Evolutionary conservation across 1,140 invertebrate genomes (phyloP), one percentile per base, ranked within the genome.

Genomic region (Anastatus disparis): DNA sequence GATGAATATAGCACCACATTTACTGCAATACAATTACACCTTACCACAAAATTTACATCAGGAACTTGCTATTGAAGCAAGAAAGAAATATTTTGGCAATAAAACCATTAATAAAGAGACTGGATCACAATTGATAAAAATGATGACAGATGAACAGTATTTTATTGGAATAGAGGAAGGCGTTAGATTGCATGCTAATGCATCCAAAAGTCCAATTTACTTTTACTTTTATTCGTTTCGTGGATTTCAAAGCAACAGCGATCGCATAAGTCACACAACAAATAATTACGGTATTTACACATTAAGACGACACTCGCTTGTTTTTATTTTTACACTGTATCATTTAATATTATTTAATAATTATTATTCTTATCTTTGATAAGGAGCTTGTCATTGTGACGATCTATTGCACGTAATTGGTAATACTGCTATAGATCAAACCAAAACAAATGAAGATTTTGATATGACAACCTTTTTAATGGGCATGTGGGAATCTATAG

Each of bases 11-110:
- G 63, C 63, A 9, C 52, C 63, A 8, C 24, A 55, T 10, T 17
- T 66, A n/a, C 50, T 44, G 1, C 22, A 66, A 2, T 66, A 55
- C 35, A 55, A 66, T 56, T 55, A 66, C 26, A 66, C 50, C 3
- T 1, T 66, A 24, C 63, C 63, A 3, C 20, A 6, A 1, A 8
- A 13, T 22, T 2, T 29, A 15, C 52, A 66, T 17, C 4, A 31
- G 2, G 3, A 3, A 17, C 7, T 66, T 1, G 22, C 63, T 0
- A n/a, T 12, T 44, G 22, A 2, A 1, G 50, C 17, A 2, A n/a
- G 52, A 17, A 13, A 31, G 26, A 17, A 29, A 12, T 67, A 67
- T 10, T 56, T 67, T 35, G 63, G 35, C 15, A n/a, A 56, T 10
- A 31, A 55, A 31, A 10, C 12, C 9, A 66, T 66, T 24, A 13